Evolutionary conservation across 2,113 vertebrate genomes (phyloP), one percentile per base, ranked within the genome.

Genomic region (Ondatra zibethicus): DNA sequence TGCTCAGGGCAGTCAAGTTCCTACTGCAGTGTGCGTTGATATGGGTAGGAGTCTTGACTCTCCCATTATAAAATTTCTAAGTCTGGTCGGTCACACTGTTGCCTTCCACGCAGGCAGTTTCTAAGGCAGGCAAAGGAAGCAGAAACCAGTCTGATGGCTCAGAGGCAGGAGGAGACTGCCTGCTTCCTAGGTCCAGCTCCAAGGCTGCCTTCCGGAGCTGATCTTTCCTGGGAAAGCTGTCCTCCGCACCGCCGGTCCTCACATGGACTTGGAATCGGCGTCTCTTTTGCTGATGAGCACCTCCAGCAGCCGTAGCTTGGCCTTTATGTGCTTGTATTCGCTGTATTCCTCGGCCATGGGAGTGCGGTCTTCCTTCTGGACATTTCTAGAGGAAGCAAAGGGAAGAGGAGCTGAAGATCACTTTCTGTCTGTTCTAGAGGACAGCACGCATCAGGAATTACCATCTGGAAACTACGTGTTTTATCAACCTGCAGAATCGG

Each of bases 241-340:
- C 39, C 85, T 65, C 73, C 87, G 65, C 94, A 45, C 90, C 1
- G 61, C 93, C 88, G 86, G 95, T 77, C 0, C 95, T 98, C 96
- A 99, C 98, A 98, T 96, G 96, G 98, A 97, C 97, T 98, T 98
- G 96, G 98, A 98, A 4, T 99, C 98, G 27, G 94, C 97, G 98
- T 99, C 99, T 99, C 99, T 99, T 98, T 99, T 99, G 99, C 99
- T 99, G 98, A 99, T 99, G 93, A 99, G 99, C 92, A 99, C 99
- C 95, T 99, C 99, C 98, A 99, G 98, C 50, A 99, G 99, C 96
- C 99, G 98, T 88, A 99, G 98, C 95, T 99, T 99, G 55, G 99
- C 99, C 97, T 99, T 99, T 31, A 99, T 97, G 72, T 99, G 99
- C 97, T 99, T 99, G 98, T 99, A 99, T 96, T 99, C 99, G 0